These are phyloP conservation scores for Melanargia galathea DNA, from an alignment of 2,888 invertebrate genomes.

Conservation along the genomic window DNA sequence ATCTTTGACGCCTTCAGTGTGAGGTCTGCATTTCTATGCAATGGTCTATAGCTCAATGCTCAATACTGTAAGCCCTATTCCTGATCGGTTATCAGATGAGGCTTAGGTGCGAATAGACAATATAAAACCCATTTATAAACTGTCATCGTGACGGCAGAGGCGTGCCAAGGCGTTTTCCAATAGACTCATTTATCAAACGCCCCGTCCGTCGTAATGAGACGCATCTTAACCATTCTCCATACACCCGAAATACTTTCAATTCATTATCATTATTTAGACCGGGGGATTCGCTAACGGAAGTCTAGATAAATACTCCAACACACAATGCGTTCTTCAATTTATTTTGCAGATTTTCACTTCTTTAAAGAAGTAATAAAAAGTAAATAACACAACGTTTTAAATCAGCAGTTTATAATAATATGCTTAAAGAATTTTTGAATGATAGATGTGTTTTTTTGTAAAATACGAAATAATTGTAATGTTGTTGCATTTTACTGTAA, in stretches of 20 bases:
- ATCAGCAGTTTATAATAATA: background rate
- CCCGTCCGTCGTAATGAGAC: conserved; percentile 76
- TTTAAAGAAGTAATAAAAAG: conserved; percentile 14
- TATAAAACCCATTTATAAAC: conserved; percentile 80
- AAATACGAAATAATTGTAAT: background rate
- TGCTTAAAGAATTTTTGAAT: background rate
- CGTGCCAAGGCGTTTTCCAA: conserved; percentile 78
- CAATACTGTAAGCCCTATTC: conserved; percentile 47
- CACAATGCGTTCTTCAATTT: conserved; percentile 17
- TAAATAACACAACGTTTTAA: background rate
- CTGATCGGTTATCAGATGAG: conserved; percentile 68
- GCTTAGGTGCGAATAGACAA: conserved; percentile 77
- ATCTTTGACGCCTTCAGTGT: background rate
- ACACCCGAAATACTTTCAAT: conserved; percentile 66
- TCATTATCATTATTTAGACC: conserved; percentile 56
- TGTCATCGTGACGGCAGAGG: conserved; percentile 73
- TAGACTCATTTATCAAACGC: conserved; percentile 78
- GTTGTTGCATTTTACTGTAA: background rate
- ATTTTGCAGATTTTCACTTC: conserved; percentile 21
- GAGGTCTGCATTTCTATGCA: background rate
- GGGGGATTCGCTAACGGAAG: conserved; percentile 21
- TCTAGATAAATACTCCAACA: conserved; percentile 18
- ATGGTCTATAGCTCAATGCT: background rate
- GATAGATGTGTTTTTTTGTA: background rate
- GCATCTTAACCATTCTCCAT: conserved; percentile 64